These are phyloP conservation scores for Drosophila merina DNA, from an alignment of 2,888 invertebrate genomes.

Conservation along the genomic window DNA sequence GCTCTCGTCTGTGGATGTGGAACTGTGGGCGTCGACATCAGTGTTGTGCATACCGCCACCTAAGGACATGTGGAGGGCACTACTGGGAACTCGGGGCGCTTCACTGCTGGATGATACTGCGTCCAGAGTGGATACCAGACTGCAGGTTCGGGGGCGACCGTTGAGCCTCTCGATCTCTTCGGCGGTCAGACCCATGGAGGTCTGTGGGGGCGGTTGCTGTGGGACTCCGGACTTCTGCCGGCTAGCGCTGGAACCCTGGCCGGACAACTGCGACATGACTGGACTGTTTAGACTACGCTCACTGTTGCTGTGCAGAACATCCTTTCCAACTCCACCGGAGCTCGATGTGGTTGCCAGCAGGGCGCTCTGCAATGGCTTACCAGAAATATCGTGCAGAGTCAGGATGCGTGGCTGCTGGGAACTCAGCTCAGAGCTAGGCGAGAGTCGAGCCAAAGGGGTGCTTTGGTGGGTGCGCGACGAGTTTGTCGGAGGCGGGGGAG, in stretches of 20 bases:
- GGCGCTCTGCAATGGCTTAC: constrained; percentile 95
- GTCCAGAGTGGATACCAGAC: constrained; percentile 95
- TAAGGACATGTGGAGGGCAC: constrained; percentile 88
- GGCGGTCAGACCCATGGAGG: constrained; percentile 93
- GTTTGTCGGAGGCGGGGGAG: constrained; percentile 87
- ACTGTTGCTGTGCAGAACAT: constrained; percentile 95
- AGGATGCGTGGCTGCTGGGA: constrained; percentile 95
- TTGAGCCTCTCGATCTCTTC: constrained; percentile 97
- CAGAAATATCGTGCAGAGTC: constrained; percentile 96
- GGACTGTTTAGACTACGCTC: constrained; percentile 96
- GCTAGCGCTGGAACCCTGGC: constrained; percentile 92
- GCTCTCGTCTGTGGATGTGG: constrained; percentile 95
- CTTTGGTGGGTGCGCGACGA: constrained; percentile 92
- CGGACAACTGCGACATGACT: constrained; percentile 95
- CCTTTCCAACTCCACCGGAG: constrained; percentile 94
- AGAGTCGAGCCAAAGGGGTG: constrained; percentile 94
- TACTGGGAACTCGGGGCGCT: constrained; percentile 89
- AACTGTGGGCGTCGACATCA: constrained; percentile 89
- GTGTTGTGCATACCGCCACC: constrained; percentile 87
- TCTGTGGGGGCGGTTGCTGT: constrained; percentile 89
- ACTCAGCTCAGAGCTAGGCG: constrained; percentile 96
- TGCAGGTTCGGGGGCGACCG: constrained; percentile 93
- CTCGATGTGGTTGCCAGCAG: constrained; percentile 94
- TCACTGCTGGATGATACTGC: constrained; percentile 96
- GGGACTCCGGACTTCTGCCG: constrained; percentile 89